Evolutionary conservation across 2,113 vertebrate species (phyloP).

Genomic region (Varanus komodoensis): DNA sequence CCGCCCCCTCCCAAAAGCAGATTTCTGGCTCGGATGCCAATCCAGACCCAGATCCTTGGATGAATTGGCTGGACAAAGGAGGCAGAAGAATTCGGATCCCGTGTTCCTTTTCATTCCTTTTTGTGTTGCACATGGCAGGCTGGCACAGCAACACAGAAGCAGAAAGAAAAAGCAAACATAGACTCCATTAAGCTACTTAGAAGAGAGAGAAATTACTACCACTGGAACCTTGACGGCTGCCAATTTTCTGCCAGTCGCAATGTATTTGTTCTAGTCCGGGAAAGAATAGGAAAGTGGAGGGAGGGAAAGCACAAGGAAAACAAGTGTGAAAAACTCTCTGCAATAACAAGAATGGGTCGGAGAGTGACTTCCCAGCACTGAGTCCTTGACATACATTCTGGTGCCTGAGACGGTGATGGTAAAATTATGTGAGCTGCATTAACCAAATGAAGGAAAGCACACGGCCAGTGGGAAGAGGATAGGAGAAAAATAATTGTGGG

Average conservation of each 20-base stretch:
- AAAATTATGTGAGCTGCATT: not conserved
- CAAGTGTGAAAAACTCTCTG: conserved; percentile 8
- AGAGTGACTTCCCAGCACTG: conserved; percentile 7
- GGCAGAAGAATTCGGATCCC: not conserved
- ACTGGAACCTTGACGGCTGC: conserved; percentile 43
- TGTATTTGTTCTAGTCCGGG: conserved; percentile 59
- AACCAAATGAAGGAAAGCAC: conserved; percentile 18
- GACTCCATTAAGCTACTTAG: conserved; percentile 55
- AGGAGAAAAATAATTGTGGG: not conserved
- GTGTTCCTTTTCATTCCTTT: not conserved
- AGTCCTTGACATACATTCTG: conserved; percentile 4
- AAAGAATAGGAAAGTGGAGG: conserved; percentile 32
- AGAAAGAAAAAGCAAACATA: conserved; percentile 20
- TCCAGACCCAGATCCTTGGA: not conserved
- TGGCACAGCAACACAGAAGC: conserved; percentile 53
- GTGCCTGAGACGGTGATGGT: not conserved
- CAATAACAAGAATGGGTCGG: conserved; percentile 34
- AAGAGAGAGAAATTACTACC: conserved; percentile 37
- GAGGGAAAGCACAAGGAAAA: conserved; percentile 43
- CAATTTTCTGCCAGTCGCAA: conserved; percentile 47
- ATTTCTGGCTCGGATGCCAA: conserved; percentile 14
- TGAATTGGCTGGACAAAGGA: too few species aligned
- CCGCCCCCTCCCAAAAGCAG: not conserved
- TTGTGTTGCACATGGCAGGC: conserved; percentile 30
- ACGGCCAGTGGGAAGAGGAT: too few species aligned